Conservation (phyloP, 92 coral and sea anemone species). For the Palythoa heliodiscus region DNA sequence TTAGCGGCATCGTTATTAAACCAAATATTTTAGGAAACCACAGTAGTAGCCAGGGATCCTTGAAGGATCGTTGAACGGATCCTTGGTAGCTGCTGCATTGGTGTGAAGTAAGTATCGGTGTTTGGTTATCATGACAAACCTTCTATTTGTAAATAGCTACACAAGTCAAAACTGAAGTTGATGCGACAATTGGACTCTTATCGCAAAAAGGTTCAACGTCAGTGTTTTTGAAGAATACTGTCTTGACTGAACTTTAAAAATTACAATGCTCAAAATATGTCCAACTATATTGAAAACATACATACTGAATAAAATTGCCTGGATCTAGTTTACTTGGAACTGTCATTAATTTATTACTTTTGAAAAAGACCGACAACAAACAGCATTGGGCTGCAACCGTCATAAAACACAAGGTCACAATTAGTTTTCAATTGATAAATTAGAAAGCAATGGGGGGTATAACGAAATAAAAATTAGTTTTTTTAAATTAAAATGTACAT, state of each 20-base stretch:
- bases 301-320: not conserved
- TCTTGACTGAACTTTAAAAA: not conserved
- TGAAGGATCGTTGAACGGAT: too few species aligned
- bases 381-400: not conserved
- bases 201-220: too few species aligned
- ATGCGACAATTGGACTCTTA: too few species aligned
- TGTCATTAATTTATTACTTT: not conserved
- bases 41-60: too few species aligned
- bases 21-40: too few species aligned
- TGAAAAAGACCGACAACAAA: slow-evolving; percentile 9
- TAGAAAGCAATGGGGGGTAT: slow-evolving; percentile 30
- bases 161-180: too few species aligned
- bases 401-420: not conserved
- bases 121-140: too few species aligned
- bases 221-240: not conserved
- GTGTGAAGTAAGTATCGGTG: too few species aligned
- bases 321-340: not conserved
- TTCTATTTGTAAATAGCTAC: too few species aligned
- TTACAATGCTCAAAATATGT: not conserved
- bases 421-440: slow-evolving; percentile 34
- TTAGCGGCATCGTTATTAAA: too few species aligned
- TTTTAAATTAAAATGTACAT: not conserved
- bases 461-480: not conserved
- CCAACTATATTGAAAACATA: not conserved
- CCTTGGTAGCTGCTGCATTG: too few species aligned